These are phyloP conservation scores for Pangasius krempfi DNA, from an alignment of 2,797 vertebrate species.

Conservation along the genomic window DNA sequence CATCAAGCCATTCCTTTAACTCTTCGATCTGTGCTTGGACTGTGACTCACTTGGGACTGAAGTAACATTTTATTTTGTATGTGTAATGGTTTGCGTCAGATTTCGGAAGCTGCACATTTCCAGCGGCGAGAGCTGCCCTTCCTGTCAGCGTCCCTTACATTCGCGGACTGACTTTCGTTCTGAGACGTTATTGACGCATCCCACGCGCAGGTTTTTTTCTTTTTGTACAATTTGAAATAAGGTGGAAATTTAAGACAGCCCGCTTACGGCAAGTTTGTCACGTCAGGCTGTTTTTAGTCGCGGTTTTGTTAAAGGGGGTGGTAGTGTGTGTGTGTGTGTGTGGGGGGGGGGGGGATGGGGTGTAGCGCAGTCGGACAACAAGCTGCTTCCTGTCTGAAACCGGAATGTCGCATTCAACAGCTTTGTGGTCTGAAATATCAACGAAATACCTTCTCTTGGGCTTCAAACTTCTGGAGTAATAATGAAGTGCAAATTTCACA, in stretches of 20 bases:
- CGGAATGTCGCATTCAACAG: constrained; percentile 57
- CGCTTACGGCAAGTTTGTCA: constrained; percentile 63
- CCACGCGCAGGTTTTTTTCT: constrained; percentile 60
- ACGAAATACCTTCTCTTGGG: constrained; percentile 40
- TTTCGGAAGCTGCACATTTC: constrained; percentile 74
- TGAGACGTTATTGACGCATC: constrained; percentile 69
- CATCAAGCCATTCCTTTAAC: background rate
- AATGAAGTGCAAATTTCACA: constrained; percentile 46
- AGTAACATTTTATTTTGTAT: background rate
- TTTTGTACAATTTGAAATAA: constrained; percentile 68
- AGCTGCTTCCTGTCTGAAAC: constrained; percentile 69
- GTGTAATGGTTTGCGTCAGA: constrained; percentile 49
- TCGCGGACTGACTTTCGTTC: constrained; percentile 66
- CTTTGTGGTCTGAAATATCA: constrained; percentile 63
- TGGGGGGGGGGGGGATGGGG: background rate
- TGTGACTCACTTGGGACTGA: background rate
- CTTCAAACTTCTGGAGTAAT: constrained; percentile 59
- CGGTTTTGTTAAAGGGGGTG: constrained; percentile 36
- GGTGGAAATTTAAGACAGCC: constrained; percentile 67
- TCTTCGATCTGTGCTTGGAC: background rate
- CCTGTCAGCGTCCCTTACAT: constrained; percentile 59
- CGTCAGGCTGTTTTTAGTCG: constrained; percentile 48
- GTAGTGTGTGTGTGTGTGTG: no score
- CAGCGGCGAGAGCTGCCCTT: constrained; percentile 64
- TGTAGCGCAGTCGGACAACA: constrained; percentile 51